phyloP scores from a whole-genome alignment of 2,888 invertebrate genomes.

The Drosophila diplacantha region DNA sequence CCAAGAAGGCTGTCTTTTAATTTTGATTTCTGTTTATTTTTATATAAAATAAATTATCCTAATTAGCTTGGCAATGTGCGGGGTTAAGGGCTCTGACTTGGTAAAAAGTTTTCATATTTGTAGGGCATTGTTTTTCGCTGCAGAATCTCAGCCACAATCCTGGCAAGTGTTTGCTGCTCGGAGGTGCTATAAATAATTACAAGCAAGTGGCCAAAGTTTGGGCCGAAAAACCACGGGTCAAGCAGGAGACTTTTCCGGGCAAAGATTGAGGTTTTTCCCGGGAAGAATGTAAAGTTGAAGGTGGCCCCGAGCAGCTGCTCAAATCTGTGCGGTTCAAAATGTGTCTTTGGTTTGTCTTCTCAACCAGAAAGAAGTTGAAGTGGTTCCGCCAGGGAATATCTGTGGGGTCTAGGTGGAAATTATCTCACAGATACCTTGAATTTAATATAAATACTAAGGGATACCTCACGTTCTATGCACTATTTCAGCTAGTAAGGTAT shows the following conservation, averaged over 20 bases:
- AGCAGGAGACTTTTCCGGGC: constrained; percentile 1
- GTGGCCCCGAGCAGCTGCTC: constrained; percentile 1
- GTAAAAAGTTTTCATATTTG: background rate
- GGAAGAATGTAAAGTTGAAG: background rate
- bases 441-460: background rate
- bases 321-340: constrained; percentile 46
- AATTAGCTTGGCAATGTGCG: background rate
- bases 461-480: background rate
- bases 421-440: background rate
- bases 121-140: constrained; percentile 8
- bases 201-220: constrained; percentile 58
- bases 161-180: background rate
- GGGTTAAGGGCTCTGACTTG: background rate
- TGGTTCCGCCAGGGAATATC: background rate
- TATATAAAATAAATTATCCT: background rate
- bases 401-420: too few relatives aligned
- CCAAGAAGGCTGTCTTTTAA: too few relatives aligned
- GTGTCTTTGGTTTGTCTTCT: constrained; percentile 14
- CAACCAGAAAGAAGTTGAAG: background rate
- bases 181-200: constrained; percentile 68
- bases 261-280: background rate
- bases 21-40: too few relatives aligned
- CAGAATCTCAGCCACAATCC: constrained; percentile 12
- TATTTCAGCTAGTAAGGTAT: too few relatives aligned
- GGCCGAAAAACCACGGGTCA: constrained; percentile 48